Evolutionary conservation across 1,140 invertebrate species (phyloP).

Genomic region (Probaryconus sp.): DNA sequence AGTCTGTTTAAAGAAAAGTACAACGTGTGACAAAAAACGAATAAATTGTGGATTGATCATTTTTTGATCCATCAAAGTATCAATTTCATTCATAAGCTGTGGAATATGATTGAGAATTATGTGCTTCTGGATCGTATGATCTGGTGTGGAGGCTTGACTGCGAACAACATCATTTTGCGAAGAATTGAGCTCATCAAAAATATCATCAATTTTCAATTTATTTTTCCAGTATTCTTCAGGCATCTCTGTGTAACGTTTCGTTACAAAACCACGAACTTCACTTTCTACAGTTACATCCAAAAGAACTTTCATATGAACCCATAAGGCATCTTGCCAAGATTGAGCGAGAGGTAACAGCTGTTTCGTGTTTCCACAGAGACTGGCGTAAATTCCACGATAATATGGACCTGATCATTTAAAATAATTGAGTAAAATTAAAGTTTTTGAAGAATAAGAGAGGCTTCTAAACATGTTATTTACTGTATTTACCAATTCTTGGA

Average conservation of each 20-base stretch:
- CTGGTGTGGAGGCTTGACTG: constrained; percentile 79
- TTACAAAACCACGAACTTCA: constrained; percentile 81
- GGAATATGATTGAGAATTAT: constrained; percentile 86
- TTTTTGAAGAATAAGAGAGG: too few species aligned
- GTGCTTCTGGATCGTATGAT: constrained; percentile 86
- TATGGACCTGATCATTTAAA: constrained; percentile 76
- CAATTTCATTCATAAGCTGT: constrained; percentile 81
- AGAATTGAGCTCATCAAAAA: constrained; percentile 82
- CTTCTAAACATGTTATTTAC: background rate
- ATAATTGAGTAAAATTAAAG: too few species aligned
- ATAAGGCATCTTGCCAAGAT: constrained; percentile 93
- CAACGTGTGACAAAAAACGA: constrained; percentile 90
- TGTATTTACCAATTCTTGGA: constrained; percentile 71
- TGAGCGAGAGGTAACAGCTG: constrained; percentile 85
- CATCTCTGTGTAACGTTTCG: constrained; percentile 80
- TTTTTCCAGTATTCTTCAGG: constrained; percentile 89
- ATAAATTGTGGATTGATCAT: constrained; percentile 81
- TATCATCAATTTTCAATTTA: constrained; percentile 84
- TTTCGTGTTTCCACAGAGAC: constrained; percentile 90
- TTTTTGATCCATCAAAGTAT: constrained; percentile 70
- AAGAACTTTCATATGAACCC: constrained; percentile 90
- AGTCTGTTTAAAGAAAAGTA: constrained; percentile 88
- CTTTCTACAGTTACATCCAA: constrained; percentile 91
- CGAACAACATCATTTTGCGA: constrained; percentile 79
- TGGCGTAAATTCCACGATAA: constrained; percentile 85